phyloP scores from a whole-genome alignment of 2,888 invertebrate species.

The Monochamus alternatus region DNA sequence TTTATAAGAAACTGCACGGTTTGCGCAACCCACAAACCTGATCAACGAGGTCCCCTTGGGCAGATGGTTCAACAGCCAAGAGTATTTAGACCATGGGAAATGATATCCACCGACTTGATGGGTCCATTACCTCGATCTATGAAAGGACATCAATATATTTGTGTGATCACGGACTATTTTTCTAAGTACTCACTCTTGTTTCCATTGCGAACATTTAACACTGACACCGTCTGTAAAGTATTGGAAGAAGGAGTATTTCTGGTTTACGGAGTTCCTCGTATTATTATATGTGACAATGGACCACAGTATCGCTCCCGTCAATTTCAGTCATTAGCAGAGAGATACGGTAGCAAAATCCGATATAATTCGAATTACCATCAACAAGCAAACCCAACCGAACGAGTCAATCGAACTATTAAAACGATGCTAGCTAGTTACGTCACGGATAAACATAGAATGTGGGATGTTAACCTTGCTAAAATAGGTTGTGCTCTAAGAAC shows the following conservation, averaged over 20 bases:
- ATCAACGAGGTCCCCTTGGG: conserved; percentile 25
- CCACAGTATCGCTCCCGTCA: conserved; percentile 37
- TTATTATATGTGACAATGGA: conserved; percentile 43
- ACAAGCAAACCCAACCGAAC: conserved; percentile 2
- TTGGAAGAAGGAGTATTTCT: conserved; percentile 39
- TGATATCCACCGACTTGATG: conserved; percentile 23
- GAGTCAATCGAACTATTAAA: conserved; percentile 58
- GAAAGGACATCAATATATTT: conserved; percentile 30
- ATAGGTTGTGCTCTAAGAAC: conserved; percentile 49
- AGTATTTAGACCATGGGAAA: conserved; percentile 30
- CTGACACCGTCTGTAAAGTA: conserved; percentile 14
- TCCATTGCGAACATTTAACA: conserved; percentile 33
- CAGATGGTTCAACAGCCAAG: conserved; percentile 32
- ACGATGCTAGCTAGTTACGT: conserved; percentile 59
- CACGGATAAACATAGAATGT: conserved; percentile 50
- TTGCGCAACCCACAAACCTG: conserved; percentile 33
- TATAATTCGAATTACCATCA: conserved; percentile 34
- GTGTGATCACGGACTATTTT: conserved; percentile 31
- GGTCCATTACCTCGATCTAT: conserved; percentile 34
- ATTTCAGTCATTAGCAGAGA: conserved; percentile 21
- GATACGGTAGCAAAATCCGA: conserved; percentile 19
- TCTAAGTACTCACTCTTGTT: conserved; percentile 40
- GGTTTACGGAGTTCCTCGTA: conserved; percentile 36
- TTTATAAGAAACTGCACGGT: conserved; percentile 16
- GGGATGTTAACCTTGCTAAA: conserved; percentile 48